Conservation (phyloP, 1,140 invertebrate genomes). For the Drosophila miranda region DNA sequence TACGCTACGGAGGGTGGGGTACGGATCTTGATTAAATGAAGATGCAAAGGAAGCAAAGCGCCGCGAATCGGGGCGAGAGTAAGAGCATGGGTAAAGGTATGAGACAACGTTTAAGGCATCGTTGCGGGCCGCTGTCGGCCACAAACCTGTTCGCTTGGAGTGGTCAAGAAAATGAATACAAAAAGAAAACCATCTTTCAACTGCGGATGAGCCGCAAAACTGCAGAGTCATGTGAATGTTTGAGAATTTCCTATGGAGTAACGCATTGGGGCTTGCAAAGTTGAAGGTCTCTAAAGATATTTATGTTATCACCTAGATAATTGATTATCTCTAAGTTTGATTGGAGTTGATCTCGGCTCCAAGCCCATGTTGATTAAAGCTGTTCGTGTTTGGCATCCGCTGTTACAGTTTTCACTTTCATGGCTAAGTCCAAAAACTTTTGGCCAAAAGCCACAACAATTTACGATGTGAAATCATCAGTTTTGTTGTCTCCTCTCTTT, state of each 20-base stretch:
- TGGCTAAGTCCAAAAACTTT: constrained; percentile 39
- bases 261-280: neutral
- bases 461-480: constrained; percentile 61
- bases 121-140: constrained; percentile 5
- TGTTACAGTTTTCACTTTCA: constrained; percentile 69
- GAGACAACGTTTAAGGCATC: constrained; percentile 61
- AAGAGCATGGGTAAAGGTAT: constrained; percentile 56
- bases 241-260: constrained; percentile 16
- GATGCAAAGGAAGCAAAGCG: constrained; percentile 61
- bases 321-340: constrained; percentile 21
- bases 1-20: constrained; percentile 13
- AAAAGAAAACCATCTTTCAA: constrained; percentile 16
- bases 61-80: constrained; percentile 32
- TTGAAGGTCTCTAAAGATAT: constrained; percentile 6
- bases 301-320: constrained; percentile 11
- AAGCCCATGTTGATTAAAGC: constrained; percentile 37
- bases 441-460: constrained; percentile 59
- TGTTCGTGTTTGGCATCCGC: constrained; percentile 53
- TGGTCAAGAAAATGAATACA: constrained; percentile 43
- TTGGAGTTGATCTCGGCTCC: neutral
- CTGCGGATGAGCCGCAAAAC: constrained; percentile 12
- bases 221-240: constrained; percentile 30
- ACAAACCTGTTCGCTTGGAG: constrained; percentile 64
- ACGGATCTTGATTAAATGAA: constrained; percentile 63
- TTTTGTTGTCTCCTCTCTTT: constrained; percentile 42